These are phyloP conservation scores for Macaria liturata DNA, from an alignment of 2,888 invertebrate genomes.

Conservation along the genomic window DNA sequence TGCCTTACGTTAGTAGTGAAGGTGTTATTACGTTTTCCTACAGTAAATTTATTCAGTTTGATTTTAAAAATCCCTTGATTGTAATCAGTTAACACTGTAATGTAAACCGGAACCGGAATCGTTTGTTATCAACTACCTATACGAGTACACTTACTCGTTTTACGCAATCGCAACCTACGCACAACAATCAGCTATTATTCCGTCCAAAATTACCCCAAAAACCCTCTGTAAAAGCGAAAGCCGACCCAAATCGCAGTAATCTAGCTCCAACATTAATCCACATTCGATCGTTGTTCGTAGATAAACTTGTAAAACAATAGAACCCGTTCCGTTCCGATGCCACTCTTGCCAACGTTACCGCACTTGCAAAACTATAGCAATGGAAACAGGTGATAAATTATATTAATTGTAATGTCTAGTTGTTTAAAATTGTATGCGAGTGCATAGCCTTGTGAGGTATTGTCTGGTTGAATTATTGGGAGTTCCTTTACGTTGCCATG, in stretches of 20 bases:
- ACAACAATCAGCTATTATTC: background rate
- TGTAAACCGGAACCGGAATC: too few species aligned
- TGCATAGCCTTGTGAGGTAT: too few species aligned
- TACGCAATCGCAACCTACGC: background rate
- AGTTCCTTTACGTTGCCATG: too few species aligned
- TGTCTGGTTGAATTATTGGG: too few species aligned
- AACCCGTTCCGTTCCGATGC: slow-evolving; percentile 49
- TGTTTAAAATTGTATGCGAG: too few species aligned
- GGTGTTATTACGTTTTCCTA: too few species aligned
- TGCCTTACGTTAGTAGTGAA: too few species aligned
- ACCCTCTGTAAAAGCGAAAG: slow-evolving; percentile 46
- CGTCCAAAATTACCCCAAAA: slow-evolving; percentile 19
- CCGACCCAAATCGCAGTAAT: slow-evolving; percentile 30
- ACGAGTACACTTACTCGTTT: background rate
- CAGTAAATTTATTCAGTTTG: too few species aligned
- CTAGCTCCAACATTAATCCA: slow-evolving; percentile 64
- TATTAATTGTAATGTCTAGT: slow-evolving; percentile 41
- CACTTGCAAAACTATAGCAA: slow-evolving; percentile 44
- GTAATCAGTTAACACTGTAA: too few species aligned
- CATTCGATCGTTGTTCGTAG: slow-evolving; percentile 56
- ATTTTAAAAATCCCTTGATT: too few species aligned
- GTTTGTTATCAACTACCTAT: too few species aligned
- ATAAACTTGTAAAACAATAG: slow-evolving; percentile 64
- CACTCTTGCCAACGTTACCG: slow-evolving; percentile 49
- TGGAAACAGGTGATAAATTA: slow-evolving; percentile 36